phyloP scores from a whole-genome alignment of 2,888 invertebrate species.

The Cartodere bifasciata region DNA sequence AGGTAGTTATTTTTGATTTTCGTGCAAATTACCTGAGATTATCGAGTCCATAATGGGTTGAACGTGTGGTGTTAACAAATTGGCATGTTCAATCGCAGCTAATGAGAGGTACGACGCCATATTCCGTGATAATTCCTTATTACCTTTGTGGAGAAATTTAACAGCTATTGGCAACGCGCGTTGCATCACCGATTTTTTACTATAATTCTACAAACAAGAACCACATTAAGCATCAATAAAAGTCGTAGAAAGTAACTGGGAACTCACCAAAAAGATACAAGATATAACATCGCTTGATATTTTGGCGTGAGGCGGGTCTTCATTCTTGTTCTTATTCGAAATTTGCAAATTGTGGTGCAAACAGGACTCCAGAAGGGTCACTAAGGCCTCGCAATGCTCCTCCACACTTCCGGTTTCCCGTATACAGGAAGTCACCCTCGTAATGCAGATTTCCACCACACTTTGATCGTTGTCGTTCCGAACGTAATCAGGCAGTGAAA shows the following conservation, averaged over 20 bases:
- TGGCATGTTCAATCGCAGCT: slow-evolving; percentile 84
- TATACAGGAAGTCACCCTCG: slow-evolving; percentile 79
- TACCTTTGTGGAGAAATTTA: slow-evolving; percentile 81
- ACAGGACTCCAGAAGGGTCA: slow-evolving; percentile 76
- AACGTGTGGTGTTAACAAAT: slow-evolving; percentile 73
- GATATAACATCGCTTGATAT: slow-evolving; percentile 92
- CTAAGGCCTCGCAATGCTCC: slow-evolving; percentile 71
- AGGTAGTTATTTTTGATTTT: neutral
- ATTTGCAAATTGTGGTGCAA: slow-evolving; percentile 80
- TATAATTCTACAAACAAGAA: slow-evolving; percentile 47
- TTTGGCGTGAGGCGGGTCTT: slow-evolving; percentile 92
- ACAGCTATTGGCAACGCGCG: slow-evolving; percentile 81
- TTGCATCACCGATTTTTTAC: slow-evolving; percentile 63
- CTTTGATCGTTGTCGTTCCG: slow-evolving; percentile 86
- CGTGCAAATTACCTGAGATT: slow-evolving; percentile 50
- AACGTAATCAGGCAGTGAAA: slow-evolving; percentile 69
- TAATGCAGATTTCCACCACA: slow-evolving; percentile 89
- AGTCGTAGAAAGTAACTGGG: too few relatives aligned
- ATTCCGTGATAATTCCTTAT: slow-evolving; percentile 77
- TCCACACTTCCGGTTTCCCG: slow-evolving; percentile 81
- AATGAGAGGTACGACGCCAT: slow-evolving; percentile 85
- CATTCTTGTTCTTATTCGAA: slow-evolving; percentile 46
- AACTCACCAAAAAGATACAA: slow-evolving; percentile 78
- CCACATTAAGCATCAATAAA: neutral
- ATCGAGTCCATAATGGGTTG: slow-evolving; percentile 85